phyloP scores from a whole-genome alignment of 2,797 vertebrate genomes.

The Erpetoichthys calabaricus region DNA sequence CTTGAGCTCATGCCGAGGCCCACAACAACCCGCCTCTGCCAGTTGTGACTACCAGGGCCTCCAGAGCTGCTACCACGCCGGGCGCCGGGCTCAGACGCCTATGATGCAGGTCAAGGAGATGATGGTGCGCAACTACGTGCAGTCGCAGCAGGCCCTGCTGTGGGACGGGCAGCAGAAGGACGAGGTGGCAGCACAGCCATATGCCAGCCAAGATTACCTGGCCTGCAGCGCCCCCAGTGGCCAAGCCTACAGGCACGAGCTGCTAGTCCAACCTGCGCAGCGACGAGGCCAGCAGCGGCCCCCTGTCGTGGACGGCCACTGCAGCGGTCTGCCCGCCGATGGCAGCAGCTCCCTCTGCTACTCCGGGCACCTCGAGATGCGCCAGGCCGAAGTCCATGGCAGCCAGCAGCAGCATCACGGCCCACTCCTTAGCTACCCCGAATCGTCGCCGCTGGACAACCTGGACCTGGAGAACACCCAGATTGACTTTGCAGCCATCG shows the following conservation, averaged over 20 bases:
- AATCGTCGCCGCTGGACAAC: slow-evolving; percentile 78
- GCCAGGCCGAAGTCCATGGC: slow-evolving; percentile 15
- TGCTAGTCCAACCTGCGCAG: slow-evolving; percentile 62
- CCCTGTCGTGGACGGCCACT: no score
- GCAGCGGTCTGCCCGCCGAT: slow-evolving; percentile 24
- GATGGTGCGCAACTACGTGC: slow-evolving; percentile 85
- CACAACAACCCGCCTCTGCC: slow-evolving; percentile 17
- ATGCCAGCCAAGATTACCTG: no score
- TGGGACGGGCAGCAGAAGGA: slow-evolving; percentile 73
- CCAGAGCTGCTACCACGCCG: slow-evolving; percentile 20
- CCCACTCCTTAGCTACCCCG: slow-evolving; percentile 39
- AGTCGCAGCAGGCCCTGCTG: slow-evolving; percentile 85
- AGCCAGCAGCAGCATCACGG: slow-evolving; percentile 41
- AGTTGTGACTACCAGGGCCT: slow-evolving; percentile 47
- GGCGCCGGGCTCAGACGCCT: slow-evolving; percentile 58
- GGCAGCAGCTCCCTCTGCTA: slow-evolving; percentile 41
- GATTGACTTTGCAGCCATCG: slow-evolving; percentile 90
- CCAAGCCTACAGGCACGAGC: slow-evolving; percentile 55
- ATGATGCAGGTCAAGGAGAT: slow-evolving; percentile 82
- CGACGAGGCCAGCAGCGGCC: slow-evolving; percentile 27
- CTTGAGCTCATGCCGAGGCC: slow-evolving; percentile 52
- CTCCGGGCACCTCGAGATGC: slow-evolving; percentile 51
- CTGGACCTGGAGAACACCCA: slow-evolving; percentile 90
- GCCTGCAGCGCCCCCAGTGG: slow-evolving; percentile 37
- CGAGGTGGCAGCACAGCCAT: slow-evolving; percentile 25